Base-by-base conservation (phyloP, 2,888 invertebrate genomes). In the Erebia ligea region DNA sequence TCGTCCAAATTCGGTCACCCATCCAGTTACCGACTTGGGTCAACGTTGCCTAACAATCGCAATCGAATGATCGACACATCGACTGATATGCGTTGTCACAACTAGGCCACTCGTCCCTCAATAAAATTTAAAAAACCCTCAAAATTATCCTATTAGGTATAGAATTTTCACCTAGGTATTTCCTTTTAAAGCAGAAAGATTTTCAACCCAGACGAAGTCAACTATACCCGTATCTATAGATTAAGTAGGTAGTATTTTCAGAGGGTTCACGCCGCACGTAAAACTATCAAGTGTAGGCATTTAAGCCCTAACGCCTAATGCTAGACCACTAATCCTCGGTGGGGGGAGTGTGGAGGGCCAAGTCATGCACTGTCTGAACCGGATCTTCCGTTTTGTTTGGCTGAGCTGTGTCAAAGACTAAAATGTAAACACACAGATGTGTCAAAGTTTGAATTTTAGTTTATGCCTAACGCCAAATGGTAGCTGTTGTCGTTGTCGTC, bases 321-420 rank as follows among this genome's bases (percentile, higher is more conserved):
- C 67, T 45, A 69, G 67, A 65, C 63, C 63, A 65, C 67, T 74
- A 72, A 74, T 72, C 74, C 70, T 19, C 48, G 19, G 40, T 69
- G 68, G 73, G 67, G 58, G 65, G 54, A 52, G 52, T 21, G 61
- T 70, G 65, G 58, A 68, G 70, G 64, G 73, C 21, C 67, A 59
- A 71, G 67, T 72, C 68, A 68, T 62, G 70, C 67, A 40, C 65
- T 62, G 73, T 72, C 67, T 70, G 67, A 61, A 66, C 75, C 75
- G 75, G 74, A 71, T 74, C 72, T 75, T 72, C 75, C 71, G 74
- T 59, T 68, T 67, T 67, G 67, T 75, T 71, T 69, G 34, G 70
- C 72, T 71, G 71, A 69, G 67, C 59, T 48, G 57, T 48, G 64
- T 6, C 74, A 73, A 25, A 73, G 74, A 72, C n/a, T 68, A 74